Conservation (phyloP, 2,113 vertebrate genomes). For the Passer domesticus region DNA sequence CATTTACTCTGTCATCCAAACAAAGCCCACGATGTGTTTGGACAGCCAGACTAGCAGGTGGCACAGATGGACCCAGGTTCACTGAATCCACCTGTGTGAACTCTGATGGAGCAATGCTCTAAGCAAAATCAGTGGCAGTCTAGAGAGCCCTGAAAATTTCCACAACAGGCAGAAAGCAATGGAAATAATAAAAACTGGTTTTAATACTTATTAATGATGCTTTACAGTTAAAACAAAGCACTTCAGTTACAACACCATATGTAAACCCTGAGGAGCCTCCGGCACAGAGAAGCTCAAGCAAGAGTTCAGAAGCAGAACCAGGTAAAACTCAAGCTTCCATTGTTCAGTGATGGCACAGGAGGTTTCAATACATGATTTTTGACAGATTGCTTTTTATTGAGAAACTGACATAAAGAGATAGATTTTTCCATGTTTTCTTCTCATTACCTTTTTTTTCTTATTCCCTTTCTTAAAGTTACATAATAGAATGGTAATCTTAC, state of each 20-base stretch:
- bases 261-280: neutral
- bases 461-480: too few species aligned
- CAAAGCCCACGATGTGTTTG: fast-evolving
- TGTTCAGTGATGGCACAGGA: neutral
- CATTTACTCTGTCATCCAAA: neutral
- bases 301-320: neutral
- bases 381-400: neutral
- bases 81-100: neutral
- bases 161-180: neutral
- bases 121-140: neutral
- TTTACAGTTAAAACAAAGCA: neutral
- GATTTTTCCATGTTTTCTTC: neutral
- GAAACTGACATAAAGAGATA: neutral
- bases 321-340: neutral
- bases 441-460: neutral
- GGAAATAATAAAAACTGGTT: neutral
- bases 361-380: neutral
- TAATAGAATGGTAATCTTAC: neutral
- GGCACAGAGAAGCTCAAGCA: neutral
- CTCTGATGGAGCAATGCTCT: neutral
- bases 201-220: neutral
- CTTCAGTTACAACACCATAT: neutral
- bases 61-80: neutral
- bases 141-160: neutral
- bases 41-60: neutral